These are phyloP conservation scores for Tipula lateralis DNA, from an alignment of 2,888 invertebrate species.

Conservation along the genomic window DNA sequence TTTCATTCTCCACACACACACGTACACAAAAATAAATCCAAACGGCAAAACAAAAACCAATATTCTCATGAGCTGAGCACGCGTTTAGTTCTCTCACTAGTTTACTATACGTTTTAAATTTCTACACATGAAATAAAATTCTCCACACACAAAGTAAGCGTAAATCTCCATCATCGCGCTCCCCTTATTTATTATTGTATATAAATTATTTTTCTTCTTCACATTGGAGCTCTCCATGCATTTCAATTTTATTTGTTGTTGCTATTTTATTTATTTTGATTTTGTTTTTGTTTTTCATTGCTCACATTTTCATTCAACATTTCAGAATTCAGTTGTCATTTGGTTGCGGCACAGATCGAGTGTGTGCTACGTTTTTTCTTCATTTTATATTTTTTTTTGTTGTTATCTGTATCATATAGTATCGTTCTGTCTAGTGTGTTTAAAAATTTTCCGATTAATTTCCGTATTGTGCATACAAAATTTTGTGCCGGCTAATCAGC, in stretches of 20 bases:
- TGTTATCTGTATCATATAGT: not conserved
- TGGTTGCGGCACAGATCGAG: not conserved
- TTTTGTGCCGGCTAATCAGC: not conserved
- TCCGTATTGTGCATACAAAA: not conserved
- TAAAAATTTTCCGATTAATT: not conserved
- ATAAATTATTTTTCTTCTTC: not conserved
- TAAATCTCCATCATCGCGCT: not conserved
- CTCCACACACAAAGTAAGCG: no score
- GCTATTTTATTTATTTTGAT: not conserved
- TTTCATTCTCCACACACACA: not conserved
- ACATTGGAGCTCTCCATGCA: not conserved
- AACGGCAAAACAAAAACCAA: not conserved
- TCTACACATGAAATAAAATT: not conserved
- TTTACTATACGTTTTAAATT: not conserved
- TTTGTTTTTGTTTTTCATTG: not conserved
- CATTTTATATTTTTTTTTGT: not conserved
- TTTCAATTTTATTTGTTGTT: not conserved
- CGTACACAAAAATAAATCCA: not conserved
- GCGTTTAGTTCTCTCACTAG: not conserved
- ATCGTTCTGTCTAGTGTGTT: not conserved
- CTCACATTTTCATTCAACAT: not conserved
- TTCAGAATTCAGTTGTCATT: conserved; percentile 13
- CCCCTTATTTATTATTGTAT: not conserved
- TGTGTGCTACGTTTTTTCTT: not conserved
- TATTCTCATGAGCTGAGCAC: not conserved